phyloP scores from a whole-genome alignment of 1,140 invertebrate genomes.

The Littorina saxatilis region DNA sequence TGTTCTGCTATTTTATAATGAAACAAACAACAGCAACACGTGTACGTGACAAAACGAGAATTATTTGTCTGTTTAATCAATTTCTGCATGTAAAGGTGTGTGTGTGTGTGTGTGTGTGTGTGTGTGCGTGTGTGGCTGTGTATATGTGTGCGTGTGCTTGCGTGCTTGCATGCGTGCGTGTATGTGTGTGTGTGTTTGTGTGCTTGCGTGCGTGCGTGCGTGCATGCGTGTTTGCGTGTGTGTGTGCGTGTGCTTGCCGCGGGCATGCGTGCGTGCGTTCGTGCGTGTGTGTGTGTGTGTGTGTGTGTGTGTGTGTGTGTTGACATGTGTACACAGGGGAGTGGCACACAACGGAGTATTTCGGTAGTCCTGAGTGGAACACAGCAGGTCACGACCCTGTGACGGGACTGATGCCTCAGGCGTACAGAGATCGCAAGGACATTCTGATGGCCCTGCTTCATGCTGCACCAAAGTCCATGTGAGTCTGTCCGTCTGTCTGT shows the following conservation, averaged over 20 bases:
- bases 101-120: not conserved
- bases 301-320: not conserved
- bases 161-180: not conserved
- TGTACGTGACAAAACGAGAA: too few relatives aligned
- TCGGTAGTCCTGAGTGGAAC: constrained; percentile 39
- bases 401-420: constrained; percentile 32
- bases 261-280: not conserved
- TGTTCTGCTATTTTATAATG: too few relatives aligned
- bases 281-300: not conserved
- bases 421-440: constrained; percentile 38
- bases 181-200: not conserved
- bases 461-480: constrained; percentile 35
- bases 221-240: too few relatives aligned
- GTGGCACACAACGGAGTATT: constrained; percentile 50
- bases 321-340: constrained; percentile 40
- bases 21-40: too few relatives aligned
- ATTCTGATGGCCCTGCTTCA: constrained; percentile 41
- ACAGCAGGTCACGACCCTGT: constrained; percentile 16
- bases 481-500: not conserved
- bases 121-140: not conserved
- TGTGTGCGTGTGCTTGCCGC: not conserved
- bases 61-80: too few relatives aligned
- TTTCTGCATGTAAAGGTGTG: not conserved
- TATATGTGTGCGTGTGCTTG: not conserved
- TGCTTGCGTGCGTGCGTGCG: too few relatives aligned